Percentiles rank a stretch among this genome's conserved stretches.
Evolutionary conservation across 1,140 invertebrate species (phyloP).

Genomic region (Drosophila arawakana): DNA sequence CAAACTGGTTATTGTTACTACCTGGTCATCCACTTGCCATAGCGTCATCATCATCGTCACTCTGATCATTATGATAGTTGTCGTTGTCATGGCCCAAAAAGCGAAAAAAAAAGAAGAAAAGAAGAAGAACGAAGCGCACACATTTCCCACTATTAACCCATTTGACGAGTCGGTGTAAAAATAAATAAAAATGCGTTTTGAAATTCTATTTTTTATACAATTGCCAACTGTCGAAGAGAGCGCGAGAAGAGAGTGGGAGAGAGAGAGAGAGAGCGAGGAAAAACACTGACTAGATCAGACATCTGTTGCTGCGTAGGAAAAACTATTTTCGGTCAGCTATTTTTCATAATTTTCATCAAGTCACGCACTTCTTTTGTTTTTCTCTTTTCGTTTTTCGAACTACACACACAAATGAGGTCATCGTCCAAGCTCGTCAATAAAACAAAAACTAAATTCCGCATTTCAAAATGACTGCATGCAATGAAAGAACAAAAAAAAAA

Average conservation of each 20-base stretch:
- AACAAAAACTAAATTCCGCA: slow-evolving; percentile 54
- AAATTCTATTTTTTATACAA: slow-evolving; percentile 23
- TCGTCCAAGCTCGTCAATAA: slow-evolving; percentile 46
- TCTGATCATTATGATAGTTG: slow-evolving; percentile 11
- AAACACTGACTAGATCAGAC: slow-evolving; percentile 6
- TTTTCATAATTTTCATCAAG: slow-evolving; percentile 49
- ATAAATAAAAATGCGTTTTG: slow-evolving; percentile 67
- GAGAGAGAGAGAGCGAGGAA: neutral
- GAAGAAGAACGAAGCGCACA: slow-evolving; percentile 10
- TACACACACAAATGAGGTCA: slow-evolving; percentile 47
- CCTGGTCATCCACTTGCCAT: slow-evolving; percentile 37
- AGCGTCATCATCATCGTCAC: slow-evolving; percentile 2
- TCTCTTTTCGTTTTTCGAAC: neutral
- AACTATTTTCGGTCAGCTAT: slow-evolving; percentile 52
- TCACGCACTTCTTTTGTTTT: slow-evolving; percentile 43
- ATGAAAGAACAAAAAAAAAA: slow-evolving; percentile 10
- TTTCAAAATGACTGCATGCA: slow-evolving; percentile 53
- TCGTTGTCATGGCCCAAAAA: slow-evolving; percentile 40
- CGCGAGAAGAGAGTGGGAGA: neutral
- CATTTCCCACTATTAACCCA: slow-evolving; percentile 79
- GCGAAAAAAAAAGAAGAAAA: neutral
- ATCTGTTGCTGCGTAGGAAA: slow-evolving; percentile 52
- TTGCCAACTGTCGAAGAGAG: slow-evolving; percentile 21
- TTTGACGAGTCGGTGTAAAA: slow-evolving; percentile 71
- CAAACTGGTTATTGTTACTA: slow-evolving; percentile 47